Conservation (phyloP, 2,797 vertebrate species). For the Phyllotis vaccarum region DNA sequence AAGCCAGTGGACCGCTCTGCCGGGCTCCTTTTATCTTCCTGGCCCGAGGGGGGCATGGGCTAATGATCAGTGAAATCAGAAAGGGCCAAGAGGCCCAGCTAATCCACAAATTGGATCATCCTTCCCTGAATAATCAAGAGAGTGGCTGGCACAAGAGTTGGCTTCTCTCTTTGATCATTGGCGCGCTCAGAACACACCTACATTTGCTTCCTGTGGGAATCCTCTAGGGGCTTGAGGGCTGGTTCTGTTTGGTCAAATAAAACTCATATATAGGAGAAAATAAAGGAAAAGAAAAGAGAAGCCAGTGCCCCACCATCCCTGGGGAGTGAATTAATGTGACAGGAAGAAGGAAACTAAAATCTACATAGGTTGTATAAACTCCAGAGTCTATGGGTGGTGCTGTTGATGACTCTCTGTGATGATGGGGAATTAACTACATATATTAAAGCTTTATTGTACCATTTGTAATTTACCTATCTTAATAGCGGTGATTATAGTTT, state of each 20-base stretch:
- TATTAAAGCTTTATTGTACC: background rate
- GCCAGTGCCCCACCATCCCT: background rate
- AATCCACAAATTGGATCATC: conserved; percentile 86
- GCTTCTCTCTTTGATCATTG: conserved; percentile 80
- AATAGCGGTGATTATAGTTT: background rate
- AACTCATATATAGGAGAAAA: conserved; percentile 55
- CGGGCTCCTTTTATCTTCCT: conserved; percentile 82
- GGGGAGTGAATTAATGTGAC: conserved; percentile 48
- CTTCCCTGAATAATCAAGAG: conserved; percentile 82
- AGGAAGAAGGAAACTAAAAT: conserved; percentile 33
- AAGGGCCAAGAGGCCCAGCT: conserved; percentile 78
- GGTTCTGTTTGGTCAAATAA: conserved; percentile 67
- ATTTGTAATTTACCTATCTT: background rate
- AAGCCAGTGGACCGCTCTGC: conserved; percentile 77
- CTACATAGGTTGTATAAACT: conserved; percentile 52
- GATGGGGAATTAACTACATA: background rate
- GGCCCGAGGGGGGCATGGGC: conserved; percentile 80
- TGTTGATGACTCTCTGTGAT: background rate
- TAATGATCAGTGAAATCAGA: conserved; percentile 85
- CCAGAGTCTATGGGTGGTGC: background rate
- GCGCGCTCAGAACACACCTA: conserved; percentile 67
- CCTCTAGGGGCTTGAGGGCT: conserved; percentile 51
- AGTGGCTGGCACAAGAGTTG: conserved; percentile 80
- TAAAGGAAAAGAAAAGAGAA: background rate
- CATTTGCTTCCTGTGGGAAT: conserved; percentile 61